Percentiles rank a stretch among this genome's conserved stretches.
Conservation (phyloP, 2,888 invertebrate genomes). For the Nowickia ferox region DNA sequence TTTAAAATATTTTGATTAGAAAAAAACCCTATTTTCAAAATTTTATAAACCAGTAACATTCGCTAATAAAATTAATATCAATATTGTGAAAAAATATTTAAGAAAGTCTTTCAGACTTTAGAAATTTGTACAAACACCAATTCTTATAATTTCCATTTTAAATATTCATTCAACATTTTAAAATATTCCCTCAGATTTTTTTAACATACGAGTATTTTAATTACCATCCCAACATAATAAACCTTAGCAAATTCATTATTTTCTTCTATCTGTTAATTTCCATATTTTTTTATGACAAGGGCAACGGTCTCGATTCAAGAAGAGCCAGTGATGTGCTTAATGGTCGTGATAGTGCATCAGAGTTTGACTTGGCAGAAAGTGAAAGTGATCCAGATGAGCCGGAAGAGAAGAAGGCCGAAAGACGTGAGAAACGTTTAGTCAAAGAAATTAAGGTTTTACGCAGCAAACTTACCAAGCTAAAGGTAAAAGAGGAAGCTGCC, state of each 20-base stretch:
- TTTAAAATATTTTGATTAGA: too few species aligned
- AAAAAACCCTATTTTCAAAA: too few species aligned
- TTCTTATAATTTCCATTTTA: not conserved
- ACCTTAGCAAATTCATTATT: not conserved
- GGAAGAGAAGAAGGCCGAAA: slow-evolving; percentile 86
- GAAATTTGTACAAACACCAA: too few species aligned
- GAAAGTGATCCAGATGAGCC: slow-evolving; percentile 88
- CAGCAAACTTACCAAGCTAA: slow-evolving; percentile 84
- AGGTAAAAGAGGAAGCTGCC: slow-evolving; percentile 88
- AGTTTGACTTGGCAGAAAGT: slow-evolving; percentile 86
- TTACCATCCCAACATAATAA: not conserved
- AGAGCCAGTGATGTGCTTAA: slow-evolving; percentile 81
- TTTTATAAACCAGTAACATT: too few species aligned
- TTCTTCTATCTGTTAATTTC: not conserved
- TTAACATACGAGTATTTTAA: slow-evolving; percentile 2
- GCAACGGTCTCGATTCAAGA: slow-evolving; percentile 80
- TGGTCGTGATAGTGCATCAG: slow-evolving; percentile 85
- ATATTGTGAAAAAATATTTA: too few species aligned
- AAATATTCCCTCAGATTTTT: not conserved
- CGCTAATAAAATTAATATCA: too few species aligned
- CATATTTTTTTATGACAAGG: slow-evolving; percentile 71
- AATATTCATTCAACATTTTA: not conserved
- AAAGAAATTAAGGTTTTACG: slow-evolving; percentile 82
- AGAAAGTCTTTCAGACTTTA: too few species aligned
- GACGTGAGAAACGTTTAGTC: slow-evolving; percentile 88